phyloP scores from a whole-genome alignment of 2,888 invertebrate genomes.

The Drepana falcataria region DNA sequence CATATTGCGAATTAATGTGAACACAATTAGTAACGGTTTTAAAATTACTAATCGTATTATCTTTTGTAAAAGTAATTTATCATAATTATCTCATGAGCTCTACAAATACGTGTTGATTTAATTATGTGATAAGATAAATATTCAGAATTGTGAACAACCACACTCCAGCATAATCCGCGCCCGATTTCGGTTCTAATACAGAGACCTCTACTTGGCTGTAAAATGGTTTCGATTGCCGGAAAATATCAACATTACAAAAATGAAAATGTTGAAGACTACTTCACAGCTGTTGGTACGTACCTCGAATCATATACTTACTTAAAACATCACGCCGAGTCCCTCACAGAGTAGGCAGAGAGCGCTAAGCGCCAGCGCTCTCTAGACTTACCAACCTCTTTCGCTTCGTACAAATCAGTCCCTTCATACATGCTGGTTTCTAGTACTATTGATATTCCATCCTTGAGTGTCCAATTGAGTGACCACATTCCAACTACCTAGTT shows the following conservation, averaged over 20 bases:
- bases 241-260: slow-evolving; percentile 82
- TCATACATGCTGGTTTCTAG: too few relatives aligned
- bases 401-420: too few relatives aligned
- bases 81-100: slow-evolving; percentile 5
- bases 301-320: neutral
- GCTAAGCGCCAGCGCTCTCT: too few relatives aligned
- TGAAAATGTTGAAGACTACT: slow-evolving; percentile 83
- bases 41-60: neutral
- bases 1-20: too few relatives aligned
- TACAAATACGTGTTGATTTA: slow-evolving; percentile 30
- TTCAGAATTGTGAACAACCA: neutral
- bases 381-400: too few relatives aligned
- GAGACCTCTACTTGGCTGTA: slow-evolving; percentile 6
- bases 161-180: neutral
- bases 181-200: neutral
- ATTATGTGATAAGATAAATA: slow-evolving; percentile 19
- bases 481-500: too few relatives aligned
- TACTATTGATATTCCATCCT: too few relatives aligned
- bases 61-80: neutral
- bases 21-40: too few relatives aligned
- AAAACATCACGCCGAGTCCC: too few relatives aligned
- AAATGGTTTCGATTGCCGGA: slow-evolving; percentile 79
- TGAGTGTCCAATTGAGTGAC: too few relatives aligned
- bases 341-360: too few relatives aligned
- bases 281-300: slow-evolving; percentile 78